phyloP scores from a whole-genome alignment of 2,888 invertebrate genomes.

The Cosmopolites sordidus region DNA sequence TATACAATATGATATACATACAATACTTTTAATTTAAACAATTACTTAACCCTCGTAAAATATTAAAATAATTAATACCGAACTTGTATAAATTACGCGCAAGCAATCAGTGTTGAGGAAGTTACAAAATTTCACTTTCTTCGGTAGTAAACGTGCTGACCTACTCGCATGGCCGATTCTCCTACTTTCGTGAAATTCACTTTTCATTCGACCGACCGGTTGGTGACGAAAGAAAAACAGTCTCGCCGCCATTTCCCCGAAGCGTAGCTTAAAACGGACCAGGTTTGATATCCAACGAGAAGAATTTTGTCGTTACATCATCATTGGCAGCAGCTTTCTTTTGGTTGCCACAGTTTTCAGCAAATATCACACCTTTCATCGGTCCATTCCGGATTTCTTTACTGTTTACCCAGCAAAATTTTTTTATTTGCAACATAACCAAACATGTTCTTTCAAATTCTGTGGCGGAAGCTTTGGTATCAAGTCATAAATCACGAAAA shows the following conservation, averaged over 20 bases:
- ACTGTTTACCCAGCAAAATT: too few species aligned
- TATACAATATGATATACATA: too few species aligned
- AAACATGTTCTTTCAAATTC: too few species aligned
- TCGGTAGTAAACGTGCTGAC: conserved; percentile 27
- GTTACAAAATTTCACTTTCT: conserved; percentile 18
- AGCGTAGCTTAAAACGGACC: not conserved
- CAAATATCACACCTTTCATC: not conserved
- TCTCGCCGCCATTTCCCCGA: not conserved
- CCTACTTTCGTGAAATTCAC: conserved; percentile 36
- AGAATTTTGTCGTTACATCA: not conserved
- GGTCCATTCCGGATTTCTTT: too few species aligned
- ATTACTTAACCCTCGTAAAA: too few species aligned
- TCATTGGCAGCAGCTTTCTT: not conserved
- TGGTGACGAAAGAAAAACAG: not conserved
- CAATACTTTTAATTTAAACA: too few species aligned
- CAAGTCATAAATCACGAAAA: too few species aligned
- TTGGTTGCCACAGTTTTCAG: not conserved
- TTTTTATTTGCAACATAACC: too few species aligned
- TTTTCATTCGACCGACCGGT: conserved; percentile 16
- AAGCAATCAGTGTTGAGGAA: conserved; percentile 7
- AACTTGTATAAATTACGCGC: not conserved
- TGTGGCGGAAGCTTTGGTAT: too few species aligned
- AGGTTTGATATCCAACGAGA: too few species aligned
- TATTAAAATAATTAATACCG: too few species aligned
- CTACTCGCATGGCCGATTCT: conserved; percentile 34